These are phyloP conservation scores for Dicaeum eximium DNA, from an alignment of 2,113 vertebrate species.

Conservation along the genomic window DNA sequence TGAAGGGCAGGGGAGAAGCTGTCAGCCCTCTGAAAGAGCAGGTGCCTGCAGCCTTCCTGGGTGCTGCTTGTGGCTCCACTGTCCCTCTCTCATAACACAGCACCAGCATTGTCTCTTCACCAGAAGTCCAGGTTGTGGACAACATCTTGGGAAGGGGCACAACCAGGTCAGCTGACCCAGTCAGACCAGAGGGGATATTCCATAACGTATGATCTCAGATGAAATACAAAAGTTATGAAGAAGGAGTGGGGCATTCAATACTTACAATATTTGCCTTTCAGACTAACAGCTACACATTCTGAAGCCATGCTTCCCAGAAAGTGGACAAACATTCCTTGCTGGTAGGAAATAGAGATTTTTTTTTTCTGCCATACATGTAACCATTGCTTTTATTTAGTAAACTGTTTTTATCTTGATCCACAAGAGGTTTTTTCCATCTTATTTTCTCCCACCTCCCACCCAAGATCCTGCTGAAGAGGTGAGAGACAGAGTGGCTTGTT, in stretches of 20 bases:
- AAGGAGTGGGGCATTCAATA: background rate
- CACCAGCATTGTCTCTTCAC: background rate
- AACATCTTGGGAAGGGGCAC: background rate
- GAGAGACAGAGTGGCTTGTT: background rate
- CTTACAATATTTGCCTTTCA: background rate
- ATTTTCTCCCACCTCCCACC: background rate
- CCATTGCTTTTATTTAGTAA: background rate
- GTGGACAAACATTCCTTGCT: background rate
- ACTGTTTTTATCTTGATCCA: background rate
- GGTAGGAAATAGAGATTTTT: background rate
- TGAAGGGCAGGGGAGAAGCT: too few species aligned
- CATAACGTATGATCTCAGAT: too few species aligned
- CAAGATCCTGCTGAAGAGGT: fast-evolving
- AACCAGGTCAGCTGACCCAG: background rate
- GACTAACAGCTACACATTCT: background rate
- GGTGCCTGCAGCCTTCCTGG: too few species aligned
- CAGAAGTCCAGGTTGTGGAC: fast-evolving
- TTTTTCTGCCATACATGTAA: background rate
- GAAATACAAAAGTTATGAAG: background rate
- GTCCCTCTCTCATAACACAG: too few species aligned
- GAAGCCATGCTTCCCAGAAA: background rate
- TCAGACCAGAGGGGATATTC: background rate
- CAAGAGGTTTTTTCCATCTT: background rate
- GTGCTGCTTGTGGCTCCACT: too few species aligned
- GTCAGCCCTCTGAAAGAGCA: too few species aligned